Evolutionary conservation across 2,797 vertebrate genomes (phyloP), one percentile per base, ranked within the genome.

Genomic region (Lophius americanus): DNA sequence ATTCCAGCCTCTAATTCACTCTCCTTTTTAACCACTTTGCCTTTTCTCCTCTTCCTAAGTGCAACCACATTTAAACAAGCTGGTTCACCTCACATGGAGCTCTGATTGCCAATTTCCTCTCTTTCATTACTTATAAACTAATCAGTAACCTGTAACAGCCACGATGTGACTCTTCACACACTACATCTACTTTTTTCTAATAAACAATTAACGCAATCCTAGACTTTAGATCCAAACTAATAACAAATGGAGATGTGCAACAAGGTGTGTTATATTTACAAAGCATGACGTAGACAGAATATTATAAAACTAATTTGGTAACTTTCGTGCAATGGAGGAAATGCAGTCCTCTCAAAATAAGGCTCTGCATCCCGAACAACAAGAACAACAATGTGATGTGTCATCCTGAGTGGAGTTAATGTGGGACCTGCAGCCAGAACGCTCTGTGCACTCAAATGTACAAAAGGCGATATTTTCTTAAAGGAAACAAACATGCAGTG

Each of bases 401-500:
- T 83, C 79, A 78, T 78, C 89, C 79, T 82, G 72, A 70, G 70
- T 75, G 59, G 67, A 70, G 83, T 85, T 83, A 76, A 78, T 35
- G 68, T 73, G 73, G 56, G 51, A 73, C 75, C 79, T 83, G 74
- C 79, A 78, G 82, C 85, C 78, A 68, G 79, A 85, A 70, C 68
- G 14, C 55, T 76, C 78, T 85, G 86, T 79, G 84, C 79, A 55
- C 87, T 91, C 23, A 23, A 23, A 23, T 88, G 83, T 89, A 85
- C 79, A 88, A 89, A 91, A 83, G 86, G 60, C 68, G 71, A 87
- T 88, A 86, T 92, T 93, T 91, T 87, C 85, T 84, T 82, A 81
- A 87, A 78, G 85, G 92, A 91, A 90, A 93, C 93, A 94, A 94
- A 94, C 93, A 94, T 78, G 51, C 76, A 41, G 65, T 96, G 94